phyloP scores from a whole-genome alignment of 2,113 vertebrate species.

The Gopherus flavomarginatus region DNA sequence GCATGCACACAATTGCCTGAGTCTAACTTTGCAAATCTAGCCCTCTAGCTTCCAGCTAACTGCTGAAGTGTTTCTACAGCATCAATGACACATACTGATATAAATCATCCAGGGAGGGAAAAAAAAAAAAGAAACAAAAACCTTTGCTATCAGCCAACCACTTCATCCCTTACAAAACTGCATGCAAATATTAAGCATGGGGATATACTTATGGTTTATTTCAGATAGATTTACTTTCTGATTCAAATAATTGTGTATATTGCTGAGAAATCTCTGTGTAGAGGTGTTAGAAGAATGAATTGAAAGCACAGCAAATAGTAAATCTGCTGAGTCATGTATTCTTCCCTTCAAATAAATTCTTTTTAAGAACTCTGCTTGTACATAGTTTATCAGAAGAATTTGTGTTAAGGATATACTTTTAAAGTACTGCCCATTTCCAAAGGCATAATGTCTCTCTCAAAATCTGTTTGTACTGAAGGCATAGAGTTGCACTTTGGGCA shows the following conservation, averaged over 20 bases:
- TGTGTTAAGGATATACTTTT: constrained; percentile 59
- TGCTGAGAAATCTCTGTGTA: constrained; percentile 72
- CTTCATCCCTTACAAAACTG: constrained; percentile 53
- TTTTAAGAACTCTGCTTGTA: constrained; percentile 54
- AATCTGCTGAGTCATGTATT: constrained; percentile 60
- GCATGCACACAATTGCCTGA: not conserved
- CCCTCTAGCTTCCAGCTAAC: not conserved
- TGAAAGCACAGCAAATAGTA: constrained; percentile 80
- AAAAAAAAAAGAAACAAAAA: not conserved
- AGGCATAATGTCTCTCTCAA: constrained; percentile 54
- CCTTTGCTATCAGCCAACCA: not conserved
- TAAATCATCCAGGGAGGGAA: not conserved
- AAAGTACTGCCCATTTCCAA: constrained; percentile 42
- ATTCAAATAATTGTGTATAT: constrained; percentile 68
- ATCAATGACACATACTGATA: not conserved
- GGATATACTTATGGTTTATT: constrained; percentile 73
- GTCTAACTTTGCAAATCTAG: not conserved
- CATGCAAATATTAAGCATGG: constrained; percentile 28
- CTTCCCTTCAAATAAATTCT: constrained; percentile 27
- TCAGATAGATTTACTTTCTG: constrained; percentile 64
- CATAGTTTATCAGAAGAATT: constrained; percentile 61
- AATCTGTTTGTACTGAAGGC: constrained; percentile 56
- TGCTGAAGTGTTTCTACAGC: not conserved
- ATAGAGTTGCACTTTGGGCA: constrained; percentile 37
- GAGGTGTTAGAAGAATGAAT: constrained; percentile 80